Percentiles rank a stretch among this genome's conserved stretches.
phyloP scores from a whole-genome alignment of 2,888 invertebrate genomes.

The Leptopilina myrica region DNA sequence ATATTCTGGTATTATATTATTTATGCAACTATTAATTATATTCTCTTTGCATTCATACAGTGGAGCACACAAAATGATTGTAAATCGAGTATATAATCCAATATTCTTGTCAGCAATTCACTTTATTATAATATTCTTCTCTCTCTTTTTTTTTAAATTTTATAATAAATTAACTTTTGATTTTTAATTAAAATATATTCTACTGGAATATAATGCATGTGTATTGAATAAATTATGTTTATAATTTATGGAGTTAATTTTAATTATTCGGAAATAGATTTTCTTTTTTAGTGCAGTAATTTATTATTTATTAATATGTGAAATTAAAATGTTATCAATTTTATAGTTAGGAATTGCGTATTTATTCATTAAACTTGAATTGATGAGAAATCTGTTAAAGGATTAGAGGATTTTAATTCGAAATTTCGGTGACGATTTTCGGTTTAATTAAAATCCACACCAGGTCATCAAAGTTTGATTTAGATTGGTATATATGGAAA shows the following conservation, averaged over 20 bases:
- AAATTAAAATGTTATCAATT: not conserved
- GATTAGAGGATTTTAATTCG: not conserved
- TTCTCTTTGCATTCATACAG: slow-evolving; percentile 2
- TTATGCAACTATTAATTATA: slow-evolving; percentile 20
- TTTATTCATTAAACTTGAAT: slow-evolving; percentile 19
- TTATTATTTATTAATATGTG: not conserved
- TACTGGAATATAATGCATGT: no score
- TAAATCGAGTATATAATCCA: slow-evolving; percentile 14
- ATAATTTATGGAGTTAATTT: no score
- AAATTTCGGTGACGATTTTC: slow-evolving; percentile 17
- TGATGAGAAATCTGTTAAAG: not conserved
- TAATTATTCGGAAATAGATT: no score
- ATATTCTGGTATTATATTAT: not conserved
- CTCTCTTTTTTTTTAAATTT: not conserved
- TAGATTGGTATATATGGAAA: slow-evolving; percentile 9
- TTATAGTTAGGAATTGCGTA: not conserved
- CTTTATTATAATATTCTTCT: not conserved
- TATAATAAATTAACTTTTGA: no score
- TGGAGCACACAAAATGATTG: not conserved
- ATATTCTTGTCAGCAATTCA: not conserved
- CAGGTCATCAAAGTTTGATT: slow-evolving; percentile 24
- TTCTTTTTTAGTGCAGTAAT: no score
- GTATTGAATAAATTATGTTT: no score
- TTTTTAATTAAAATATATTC: no score
- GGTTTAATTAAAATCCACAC: slow-evolving; percentile 25